These are phyloP conservation scores for Nothocercus julius DNA, from an alignment of 2,113 vertebrate genomes.

Conservation along the genomic window DNA sequence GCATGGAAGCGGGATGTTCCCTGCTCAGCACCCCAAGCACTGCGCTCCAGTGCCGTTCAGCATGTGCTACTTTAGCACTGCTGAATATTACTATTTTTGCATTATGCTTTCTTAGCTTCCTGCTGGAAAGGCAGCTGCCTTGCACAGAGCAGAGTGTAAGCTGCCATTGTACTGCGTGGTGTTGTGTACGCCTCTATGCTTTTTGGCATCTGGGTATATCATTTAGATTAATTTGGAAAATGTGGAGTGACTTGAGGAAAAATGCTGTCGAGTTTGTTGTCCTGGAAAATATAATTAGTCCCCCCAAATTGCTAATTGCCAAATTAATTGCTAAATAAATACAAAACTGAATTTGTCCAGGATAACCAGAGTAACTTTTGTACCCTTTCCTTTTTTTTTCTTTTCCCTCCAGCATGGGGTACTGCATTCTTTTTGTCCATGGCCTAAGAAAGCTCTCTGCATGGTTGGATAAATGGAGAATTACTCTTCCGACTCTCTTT, in stretches of 20 bases:
- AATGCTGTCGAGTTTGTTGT: neutral
- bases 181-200: neutral
- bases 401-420: slow-evolving; percentile 87
- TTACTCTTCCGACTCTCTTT: slow-evolving; percentile 78
- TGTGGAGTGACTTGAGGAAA: slow-evolving; percentile 37
- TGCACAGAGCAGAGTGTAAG: neutral
- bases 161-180: slow-evolving; percentile 15
- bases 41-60: neutral
- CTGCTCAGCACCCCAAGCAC: too few species aligned
- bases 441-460: slow-evolving; percentile 87
- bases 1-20: too few species aligned
- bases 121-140: slow-evolving; percentile 46
- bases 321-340: neutral
- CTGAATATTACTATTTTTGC: slow-evolving; percentile 48
- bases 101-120: neutral
- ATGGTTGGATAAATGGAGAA: slow-evolving; percentile 82
- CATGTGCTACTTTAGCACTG: neutral
- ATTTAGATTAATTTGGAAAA: slow-evolving; percentile 63
- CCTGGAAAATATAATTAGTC: neutral
- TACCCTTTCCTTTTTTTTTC: neutral
- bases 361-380: neutral
- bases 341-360: neutral
- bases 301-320: neutral
- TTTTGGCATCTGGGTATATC: neutral
- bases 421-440: slow-evolving; percentile 92